Evolutionary conservation across 2,888 invertebrate genomes (phyloP), one percentile per base, ranked within the genome.

Genomic region (Erynnis tages): DNA sequence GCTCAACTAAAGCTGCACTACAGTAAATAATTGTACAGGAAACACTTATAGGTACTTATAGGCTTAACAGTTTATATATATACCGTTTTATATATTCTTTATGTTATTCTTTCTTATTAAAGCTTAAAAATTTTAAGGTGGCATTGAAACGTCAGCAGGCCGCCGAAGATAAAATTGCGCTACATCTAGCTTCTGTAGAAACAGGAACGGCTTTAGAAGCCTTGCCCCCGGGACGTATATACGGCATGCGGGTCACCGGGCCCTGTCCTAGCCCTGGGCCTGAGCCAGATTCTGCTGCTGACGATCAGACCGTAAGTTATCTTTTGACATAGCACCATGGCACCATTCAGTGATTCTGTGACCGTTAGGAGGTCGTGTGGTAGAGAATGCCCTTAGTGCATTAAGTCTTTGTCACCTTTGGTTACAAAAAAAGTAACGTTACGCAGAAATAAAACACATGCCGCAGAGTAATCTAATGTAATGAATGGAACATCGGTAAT

Each of bases 91-190:
- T 16, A 16, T 7, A 30, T 10, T 30, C 2, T 11, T 30, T 11
- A 30, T 6, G 2, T 2, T 11, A n/a, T 30, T 30, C 8, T 16
- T 8, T 34, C 6, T 43, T 43, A 30, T 1, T 1, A 43, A 14
- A 17, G 4, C 7, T 21, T 5, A 5, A 25, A 13, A 17, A 40
- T 37, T 54, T 34, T 40, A 32, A 97, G 96, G 97, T 98, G 16
- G 98, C 98, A 2, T 80, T 98, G 52, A 98, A 98, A 85, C 91
- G 98, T 8, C 98, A 98, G 77, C 98, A 98, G 88, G 98, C 98
- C 0, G 98, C 98, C 0, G 98, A 98, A 88, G 98, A 98, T 76
- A 97, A 97, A 49, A 97, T 98, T 61, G 98, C 98, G 0, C 86
- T 98, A 53, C 96, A 97, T 46, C 90, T 98, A 67, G 94, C 97